Evolutionary conservation across 2,113 vertebrate genomes (phyloP).

Genomic region (Pungitius pungitius): DNA sequence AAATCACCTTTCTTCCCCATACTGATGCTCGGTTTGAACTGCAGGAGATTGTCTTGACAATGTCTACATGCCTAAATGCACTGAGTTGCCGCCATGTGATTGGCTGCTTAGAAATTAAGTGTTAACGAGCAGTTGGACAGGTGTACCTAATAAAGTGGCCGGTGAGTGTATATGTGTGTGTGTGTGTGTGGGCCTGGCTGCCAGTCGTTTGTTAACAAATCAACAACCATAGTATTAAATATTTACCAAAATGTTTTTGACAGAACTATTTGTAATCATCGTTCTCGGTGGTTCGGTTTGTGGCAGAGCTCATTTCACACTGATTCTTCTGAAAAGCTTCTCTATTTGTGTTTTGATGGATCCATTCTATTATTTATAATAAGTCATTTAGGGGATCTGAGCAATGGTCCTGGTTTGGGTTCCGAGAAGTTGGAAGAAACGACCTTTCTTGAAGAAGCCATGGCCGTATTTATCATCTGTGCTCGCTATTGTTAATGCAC

Average conservation of each 20-base stretch:
- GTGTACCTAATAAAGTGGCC: too few relatives aligned
- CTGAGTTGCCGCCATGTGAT: too few relatives aligned
- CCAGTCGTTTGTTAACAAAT: slow-evolving; percentile 44
- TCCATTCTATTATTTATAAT: background rate
- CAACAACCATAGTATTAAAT: slow-evolving; percentile 15
- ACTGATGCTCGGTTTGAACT: too few relatives aligned
- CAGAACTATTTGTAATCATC: background rate
- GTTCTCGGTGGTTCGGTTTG: background rate
- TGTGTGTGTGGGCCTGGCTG: slow-evolving; percentile 3
- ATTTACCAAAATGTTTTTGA: background rate
- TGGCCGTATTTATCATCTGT: background rate
- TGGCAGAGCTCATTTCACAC: background rate
- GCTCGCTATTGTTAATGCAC: background rate
- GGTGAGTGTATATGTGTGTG: too few relatives aligned
- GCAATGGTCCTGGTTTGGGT: background rate
- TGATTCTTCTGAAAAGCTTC: background rate
- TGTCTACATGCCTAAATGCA: too few relatives aligned
- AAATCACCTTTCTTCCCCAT: too few relatives aligned
- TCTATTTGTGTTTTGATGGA: background rate
- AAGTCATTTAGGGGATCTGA: background rate
- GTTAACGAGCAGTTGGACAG: too few relatives aligned
- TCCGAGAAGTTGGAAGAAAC: background rate
- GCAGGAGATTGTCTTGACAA: too few relatives aligned
- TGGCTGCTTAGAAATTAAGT: too few relatives aligned
- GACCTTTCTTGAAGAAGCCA: background rate